These are phyloP conservation scores for Melinaea menophilus DNA, from an alignment of 2,888 invertebrate genomes.

Conservation along the genomic window DNA sequence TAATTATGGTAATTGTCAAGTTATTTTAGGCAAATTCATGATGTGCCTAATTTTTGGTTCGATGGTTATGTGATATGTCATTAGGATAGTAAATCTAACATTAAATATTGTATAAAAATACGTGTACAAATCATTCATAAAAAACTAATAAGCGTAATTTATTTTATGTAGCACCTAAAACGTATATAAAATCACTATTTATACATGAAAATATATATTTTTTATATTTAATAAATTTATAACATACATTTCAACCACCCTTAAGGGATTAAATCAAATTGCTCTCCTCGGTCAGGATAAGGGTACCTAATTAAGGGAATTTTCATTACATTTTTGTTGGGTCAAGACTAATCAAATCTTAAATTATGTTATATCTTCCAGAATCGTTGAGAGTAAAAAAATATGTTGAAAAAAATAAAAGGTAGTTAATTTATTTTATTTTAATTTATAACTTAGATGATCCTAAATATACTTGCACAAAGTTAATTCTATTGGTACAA, in stretches of 20 bases:
- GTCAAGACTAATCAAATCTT: conserved; percentile 2
- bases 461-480: background rate
- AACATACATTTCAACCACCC: background rate
- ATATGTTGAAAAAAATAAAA: conserved; percentile 2
- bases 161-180: no score
- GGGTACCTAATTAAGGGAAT: conserved; percentile 3
- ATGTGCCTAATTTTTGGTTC: background rate
- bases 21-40: background rate
- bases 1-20: background rate
- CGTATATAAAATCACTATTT: no score
- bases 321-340: background rate
- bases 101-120: no score
- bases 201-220: no score
- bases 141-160: no score
- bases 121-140: no score
- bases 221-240: background rate
- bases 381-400: background rate
- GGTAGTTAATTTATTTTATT: background rate
- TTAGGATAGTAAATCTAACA: no score
- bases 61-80: background rate
- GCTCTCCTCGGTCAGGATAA: background rate
- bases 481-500: background rate
- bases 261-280: conserved; percentile 4
- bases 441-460: background rate
- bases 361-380: background rate